phyloP scores from a whole-genome alignment of 2,888 invertebrate species.

The Tetranychus truncatus region DNA sequence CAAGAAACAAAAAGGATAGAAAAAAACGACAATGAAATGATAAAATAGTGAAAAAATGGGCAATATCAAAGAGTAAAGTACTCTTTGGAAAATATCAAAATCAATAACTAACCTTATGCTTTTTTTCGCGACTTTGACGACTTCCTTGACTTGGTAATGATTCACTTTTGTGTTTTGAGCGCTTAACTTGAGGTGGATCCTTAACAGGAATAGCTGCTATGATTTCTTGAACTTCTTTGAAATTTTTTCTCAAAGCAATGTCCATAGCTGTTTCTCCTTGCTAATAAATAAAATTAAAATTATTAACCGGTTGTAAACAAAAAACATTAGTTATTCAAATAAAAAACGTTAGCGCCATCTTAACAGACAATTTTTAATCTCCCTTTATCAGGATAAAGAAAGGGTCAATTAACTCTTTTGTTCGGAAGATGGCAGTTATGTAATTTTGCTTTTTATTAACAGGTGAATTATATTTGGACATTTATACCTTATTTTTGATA shows the following conservation, averaged over 20 bases:
- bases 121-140: constrained; percentile 30
- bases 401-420: too few species aligned
- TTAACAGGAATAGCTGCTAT: constrained; percentile 40
- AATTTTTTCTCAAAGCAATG: constrained; percentile 67
- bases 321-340: too few species aligned
- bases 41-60: background rate
- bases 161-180: constrained; percentile 29
- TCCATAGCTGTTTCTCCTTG: constrained; percentile 74
- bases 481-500: constrained; percentile 48
- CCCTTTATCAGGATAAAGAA: too few species aligned
- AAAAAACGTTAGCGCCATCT: too few species aligned
- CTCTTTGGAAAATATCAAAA: too few species aligned
- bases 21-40: background rate
- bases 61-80: too few species aligned
- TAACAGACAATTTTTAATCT: too few species aligned
- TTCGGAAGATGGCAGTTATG: too few species aligned
- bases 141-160: constrained; percentile 34
- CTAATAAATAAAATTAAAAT: constrained; percentile 27
- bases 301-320: too few species aligned
- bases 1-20: background rate
- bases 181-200: constrained; percentile 31
- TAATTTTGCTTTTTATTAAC: background rate
- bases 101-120: background rate
- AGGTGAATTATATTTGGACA: background rate
- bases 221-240: constrained; percentile 62